These are phyloP conservation scores for Amia ocellicauda DNA, from an alignment of 2,113 vertebrate genomes.

Conservation along the genomic window DNA sequence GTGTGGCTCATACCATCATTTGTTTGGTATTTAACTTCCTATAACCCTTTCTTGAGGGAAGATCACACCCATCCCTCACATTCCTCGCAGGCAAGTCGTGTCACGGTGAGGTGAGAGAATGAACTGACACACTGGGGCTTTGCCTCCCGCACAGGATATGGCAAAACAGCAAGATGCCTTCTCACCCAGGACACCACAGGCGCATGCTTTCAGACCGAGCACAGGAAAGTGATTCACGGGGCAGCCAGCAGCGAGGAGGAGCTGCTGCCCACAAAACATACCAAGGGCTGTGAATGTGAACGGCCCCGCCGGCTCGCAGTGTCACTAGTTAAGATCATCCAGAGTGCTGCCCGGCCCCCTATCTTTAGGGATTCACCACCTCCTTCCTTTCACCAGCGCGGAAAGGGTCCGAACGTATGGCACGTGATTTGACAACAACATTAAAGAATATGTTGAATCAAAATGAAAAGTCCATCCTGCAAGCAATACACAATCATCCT, in stretches of 20 bases:
- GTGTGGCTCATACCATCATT: constrained; percentile 50
- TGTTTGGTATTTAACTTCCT: constrained; percentile 66
- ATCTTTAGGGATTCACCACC: no score
- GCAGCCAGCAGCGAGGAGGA: background rate
- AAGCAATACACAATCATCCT: no score
- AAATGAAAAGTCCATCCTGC: no score
- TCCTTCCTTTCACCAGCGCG: no score
- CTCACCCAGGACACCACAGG: background rate
- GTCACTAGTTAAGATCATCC: no score
- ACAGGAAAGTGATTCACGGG: background rate
- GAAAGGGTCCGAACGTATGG: no score
- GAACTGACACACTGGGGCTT: constrained; percentile 30
- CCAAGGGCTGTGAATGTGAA: no score
- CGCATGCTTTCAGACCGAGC: background rate
- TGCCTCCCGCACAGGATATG: background rate
- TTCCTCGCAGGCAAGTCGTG: constrained; percentile 60
- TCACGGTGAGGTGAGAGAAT: constrained; percentile 59
- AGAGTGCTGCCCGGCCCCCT: no score
- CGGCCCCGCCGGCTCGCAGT: no score
- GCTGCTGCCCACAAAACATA: no score
- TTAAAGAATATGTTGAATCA: no score
- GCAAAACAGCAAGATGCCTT: background rate
- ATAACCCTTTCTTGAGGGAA: constrained; percentile 57
- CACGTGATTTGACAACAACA: no score
- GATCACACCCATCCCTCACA: constrained; percentile 63